Conservation (phyloP, 2,113 vertebrate species). For the Shinisaurus crocodilurus region DNA sequence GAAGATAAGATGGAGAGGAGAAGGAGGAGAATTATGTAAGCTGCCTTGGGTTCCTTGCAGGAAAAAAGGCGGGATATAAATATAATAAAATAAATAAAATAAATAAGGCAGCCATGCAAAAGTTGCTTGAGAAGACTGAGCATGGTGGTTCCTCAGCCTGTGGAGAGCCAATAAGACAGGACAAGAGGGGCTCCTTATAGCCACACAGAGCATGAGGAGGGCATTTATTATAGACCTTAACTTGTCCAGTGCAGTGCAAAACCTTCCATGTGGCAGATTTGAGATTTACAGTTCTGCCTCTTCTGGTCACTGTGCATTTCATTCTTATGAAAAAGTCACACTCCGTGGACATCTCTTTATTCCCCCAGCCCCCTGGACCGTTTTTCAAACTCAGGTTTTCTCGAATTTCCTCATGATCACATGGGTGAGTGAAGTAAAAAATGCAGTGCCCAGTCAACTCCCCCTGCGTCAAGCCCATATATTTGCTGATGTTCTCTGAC, state of each 20-base stretch:
- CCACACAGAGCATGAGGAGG: slow-evolving; percentile 83
- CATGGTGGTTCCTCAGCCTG: not conserved
- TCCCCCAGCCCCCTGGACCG: no score
- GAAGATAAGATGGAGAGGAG: no score
- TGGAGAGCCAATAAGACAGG: slow-evolving; percentile 81
- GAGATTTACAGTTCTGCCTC: slow-evolving; percentile 91
- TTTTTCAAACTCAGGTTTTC: slow-evolving; percentile 87
- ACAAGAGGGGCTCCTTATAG: slow-evolving; percentile 88
- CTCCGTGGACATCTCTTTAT: slow-evolving; percentile 80
- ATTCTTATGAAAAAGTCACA: slow-evolving; percentile 95
- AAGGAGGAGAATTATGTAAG: no score
- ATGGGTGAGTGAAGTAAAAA: slow-evolving; percentile 95
- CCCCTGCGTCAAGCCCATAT: slow-evolving; percentile 94
- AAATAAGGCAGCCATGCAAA: not conserved
- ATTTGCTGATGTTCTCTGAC: slow-evolving; percentile 93
- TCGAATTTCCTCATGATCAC: slow-evolving; percentile 94
- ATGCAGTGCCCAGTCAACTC: slow-evolving; percentile 96
- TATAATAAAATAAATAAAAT: no score
- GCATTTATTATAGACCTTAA: slow-evolving; percentile 80
- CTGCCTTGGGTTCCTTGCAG: no score
- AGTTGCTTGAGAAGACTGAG: not conserved
- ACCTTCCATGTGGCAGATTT: slow-evolving; percentile 98
- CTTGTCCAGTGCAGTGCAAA: slow-evolving; percentile 90
- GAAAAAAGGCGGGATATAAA: no score
- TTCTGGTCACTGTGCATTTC: slow-evolving; percentile 92